A percentile compares a stretch with the other conserved stretches of the same genome.
Evolutionary conservation across 2,113 vertebrate genomes (phyloP).

Genomic region (Osmerus mordax): DNA sequence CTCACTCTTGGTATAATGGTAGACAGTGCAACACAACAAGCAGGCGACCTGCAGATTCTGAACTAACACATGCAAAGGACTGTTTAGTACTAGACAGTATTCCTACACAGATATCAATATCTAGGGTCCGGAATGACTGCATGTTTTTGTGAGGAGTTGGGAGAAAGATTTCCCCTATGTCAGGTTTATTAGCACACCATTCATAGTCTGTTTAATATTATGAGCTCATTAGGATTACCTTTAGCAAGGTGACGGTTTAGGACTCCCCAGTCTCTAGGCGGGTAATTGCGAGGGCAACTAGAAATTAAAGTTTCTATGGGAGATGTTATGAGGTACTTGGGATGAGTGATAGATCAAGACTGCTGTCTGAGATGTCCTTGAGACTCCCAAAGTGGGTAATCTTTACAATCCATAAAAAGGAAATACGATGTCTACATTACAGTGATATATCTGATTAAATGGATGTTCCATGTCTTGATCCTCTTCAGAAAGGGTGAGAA

Average conservation of each 20-base stretch:
- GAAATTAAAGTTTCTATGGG: conserved; percentile 2
- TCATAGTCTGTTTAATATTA: conserved; percentile 4
- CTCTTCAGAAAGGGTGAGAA: not conserved
- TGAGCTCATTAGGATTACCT: conserved; percentile 10
- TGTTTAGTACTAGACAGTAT: too few species aligned
- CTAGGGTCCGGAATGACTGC: too few species aligned
- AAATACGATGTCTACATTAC: conserved; percentile 36
- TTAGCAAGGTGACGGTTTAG: conserved; percentile 7
- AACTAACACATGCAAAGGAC: too few species aligned
- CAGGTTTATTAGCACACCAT: conserved; percentile 9
- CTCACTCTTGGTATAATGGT: too few species aligned
- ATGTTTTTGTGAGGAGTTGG: too few species aligned
- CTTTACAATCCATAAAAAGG: conserved; percentile 42
- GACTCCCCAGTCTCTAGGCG: conserved; percentile 4
- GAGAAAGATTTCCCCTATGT: not conserved
- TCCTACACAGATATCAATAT: too few species aligned
- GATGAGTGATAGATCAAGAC: conserved; percentile 40
- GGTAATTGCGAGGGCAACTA: not conserved
- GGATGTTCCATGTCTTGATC: conserved; percentile 4
- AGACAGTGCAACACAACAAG: too few species aligned
- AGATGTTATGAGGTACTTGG: conserved; percentile 33
- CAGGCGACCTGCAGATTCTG: too few species aligned
- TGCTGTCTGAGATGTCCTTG: conserved; percentile 15
- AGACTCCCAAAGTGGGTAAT: conserved; percentile 22
- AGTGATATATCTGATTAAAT: conserved; percentile 24